Base-by-base conservation (phyloP, 2,113 vertebrate species). In the Perca schrenkii region DNA sequence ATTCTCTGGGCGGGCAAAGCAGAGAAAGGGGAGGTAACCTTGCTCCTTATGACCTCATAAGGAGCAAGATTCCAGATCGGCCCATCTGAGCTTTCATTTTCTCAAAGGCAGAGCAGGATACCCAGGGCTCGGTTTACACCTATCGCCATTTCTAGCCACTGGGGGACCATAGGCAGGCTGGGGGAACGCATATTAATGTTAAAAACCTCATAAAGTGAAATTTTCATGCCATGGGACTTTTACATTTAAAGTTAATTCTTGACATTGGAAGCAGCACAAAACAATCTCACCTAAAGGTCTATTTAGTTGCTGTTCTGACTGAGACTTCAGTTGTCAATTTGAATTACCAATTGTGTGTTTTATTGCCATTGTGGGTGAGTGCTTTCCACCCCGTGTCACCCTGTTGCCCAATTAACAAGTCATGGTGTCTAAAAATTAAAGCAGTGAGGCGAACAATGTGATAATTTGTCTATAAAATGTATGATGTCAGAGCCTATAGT, bases 401-500 rank as follows among this genome's bases (percentile, higher is more conserved):
- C 16, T 17, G 31, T n/a, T n/a, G 10, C 12, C 3, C 40, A 8
- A 62, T 36, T 62, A 34, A 40, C 17, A 40, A 21, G 31, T 36
- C n/a, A 47, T 47, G 40, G 22, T 47, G 61, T 63, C 36, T 43
- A 11, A 66, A 66, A 66, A 47, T 47, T 2, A 15, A 65, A 22
- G 40, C 64, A 19, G 8, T 22, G 28, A 49, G 46, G 22, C n/a
- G 2, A 25, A 66, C 46, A 63, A 43, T n/a, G 40, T 25, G 43
- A 46, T 68, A 5, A 62, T 74, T 63, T 61, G 34, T 76, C 53
- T 69, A 8, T 25, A 14, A 66, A 63, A 47, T 49, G n/a, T 65
- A n/a, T 43, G 15, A 14, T 19, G 46, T 79, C 36, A 0, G 62
- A 17, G 15, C 1, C 64, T 43, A n/a, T 36, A 19, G 77, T 46